phyloP scores from a whole-genome alignment of 2,797 vertebrate species.

The Mycteria americana region DNA sequence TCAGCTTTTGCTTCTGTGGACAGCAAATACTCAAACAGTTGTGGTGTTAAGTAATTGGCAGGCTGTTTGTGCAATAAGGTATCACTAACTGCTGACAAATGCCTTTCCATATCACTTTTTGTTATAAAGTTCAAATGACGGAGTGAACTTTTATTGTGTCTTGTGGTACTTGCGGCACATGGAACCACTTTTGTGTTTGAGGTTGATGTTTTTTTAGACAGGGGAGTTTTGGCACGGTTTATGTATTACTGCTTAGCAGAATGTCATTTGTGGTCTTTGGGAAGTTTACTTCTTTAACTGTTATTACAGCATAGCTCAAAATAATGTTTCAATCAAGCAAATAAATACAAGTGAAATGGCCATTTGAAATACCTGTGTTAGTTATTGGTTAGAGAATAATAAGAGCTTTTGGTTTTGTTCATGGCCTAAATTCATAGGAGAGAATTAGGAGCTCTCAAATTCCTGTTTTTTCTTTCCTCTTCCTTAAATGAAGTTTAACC shows the following conservation, averaged over 20 bases:
- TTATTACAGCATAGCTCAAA: background rate
- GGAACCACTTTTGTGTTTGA: background rate
- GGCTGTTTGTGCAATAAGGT: background rate
- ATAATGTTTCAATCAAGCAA: background rate
- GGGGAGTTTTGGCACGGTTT: background rate
- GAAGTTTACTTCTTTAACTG: background rate
- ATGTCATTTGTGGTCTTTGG: background rate
- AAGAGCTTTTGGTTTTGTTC: background rate
- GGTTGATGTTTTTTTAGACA: background rate
- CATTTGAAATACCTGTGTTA: background rate
- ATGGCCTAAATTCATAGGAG: background rate
- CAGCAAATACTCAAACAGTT: background rate
- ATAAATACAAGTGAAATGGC: background rate
- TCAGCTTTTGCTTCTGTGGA: background rate
- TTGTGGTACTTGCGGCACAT: background rate
- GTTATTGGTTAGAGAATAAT: background rate
- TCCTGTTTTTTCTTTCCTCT: background rate
- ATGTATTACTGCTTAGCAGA: background rate
- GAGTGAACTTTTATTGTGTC: background rate
- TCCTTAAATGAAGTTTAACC: background rate
- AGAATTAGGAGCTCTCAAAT: background rate
- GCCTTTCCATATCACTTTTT: background rate
- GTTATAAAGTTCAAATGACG: background rate
- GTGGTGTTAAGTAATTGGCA: background rate
- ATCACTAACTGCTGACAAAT: background rate